phyloP scores from a whole-genome alignment of 2,888 invertebrate species.

The Heliconius hortense region DNA sequence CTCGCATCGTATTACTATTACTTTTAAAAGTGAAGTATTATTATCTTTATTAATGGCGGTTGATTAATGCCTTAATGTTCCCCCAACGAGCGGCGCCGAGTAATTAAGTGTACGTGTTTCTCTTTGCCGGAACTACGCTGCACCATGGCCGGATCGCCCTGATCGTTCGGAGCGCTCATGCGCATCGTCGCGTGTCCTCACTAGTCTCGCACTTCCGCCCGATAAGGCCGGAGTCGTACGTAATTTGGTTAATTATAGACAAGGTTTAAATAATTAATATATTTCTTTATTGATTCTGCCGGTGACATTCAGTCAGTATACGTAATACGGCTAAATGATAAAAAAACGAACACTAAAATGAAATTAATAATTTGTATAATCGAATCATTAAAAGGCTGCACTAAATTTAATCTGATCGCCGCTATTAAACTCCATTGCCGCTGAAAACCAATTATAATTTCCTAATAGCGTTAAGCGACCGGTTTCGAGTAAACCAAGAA shows the following conservation, averaged over 20 bases:
- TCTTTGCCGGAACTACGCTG: slow-evolving; percentile 36
- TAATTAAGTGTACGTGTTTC: slow-evolving; percentile 37
- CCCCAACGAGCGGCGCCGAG: slow-evolving; percentile 16
- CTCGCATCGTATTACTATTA: too few relatives aligned
- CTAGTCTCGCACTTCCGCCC: slow-evolving; percentile 35
- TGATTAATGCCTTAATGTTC: slow-evolving; percentile 23
- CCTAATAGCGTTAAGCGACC: slow-evolving; percentile 17
- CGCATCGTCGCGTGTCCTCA: slow-evolving; percentile 42
- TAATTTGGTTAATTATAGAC: slow-evolving; percentile 12
- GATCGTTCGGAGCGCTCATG: slow-evolving; percentile 34
- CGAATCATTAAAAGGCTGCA: not conserved
- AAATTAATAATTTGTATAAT: not conserved
- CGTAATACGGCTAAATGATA: not conserved
- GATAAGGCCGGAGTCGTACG: slow-evolving; percentile 8
- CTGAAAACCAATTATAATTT: slow-evolving; percentile 28
- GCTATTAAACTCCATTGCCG: slow-evolving; percentile 7
- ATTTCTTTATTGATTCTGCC: not conserved
- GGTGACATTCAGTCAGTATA: not conserved
- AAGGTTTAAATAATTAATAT: slow-evolving; percentile 19
- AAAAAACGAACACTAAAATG: not conserved
- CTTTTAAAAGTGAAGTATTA: not conserved
- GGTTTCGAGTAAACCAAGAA: slow-evolving; percentile 19
- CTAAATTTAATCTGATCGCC: not conserved
- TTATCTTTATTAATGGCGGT: slow-evolving; percentile 16
- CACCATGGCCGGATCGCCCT: slow-evolving; percentile 26